Conservation (phyloP, 2,797 vertebrate genomes). For the Cossypha niveicapilla region DNA sequence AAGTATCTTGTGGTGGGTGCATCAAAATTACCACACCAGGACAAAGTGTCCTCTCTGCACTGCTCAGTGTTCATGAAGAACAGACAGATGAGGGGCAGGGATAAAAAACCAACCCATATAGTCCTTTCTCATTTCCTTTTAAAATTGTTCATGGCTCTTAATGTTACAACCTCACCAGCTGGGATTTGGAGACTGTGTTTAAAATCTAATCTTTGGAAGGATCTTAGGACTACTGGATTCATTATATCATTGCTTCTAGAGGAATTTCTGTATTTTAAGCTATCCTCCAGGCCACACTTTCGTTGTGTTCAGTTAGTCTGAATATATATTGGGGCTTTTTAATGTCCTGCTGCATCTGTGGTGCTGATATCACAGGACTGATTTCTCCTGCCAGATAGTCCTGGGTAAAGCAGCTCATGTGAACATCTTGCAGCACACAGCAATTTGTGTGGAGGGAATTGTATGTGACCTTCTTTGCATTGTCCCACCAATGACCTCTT, state of each 20-base stretch:
- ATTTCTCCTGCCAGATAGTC: background rate
- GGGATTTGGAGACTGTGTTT: background rate
- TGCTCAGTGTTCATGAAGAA: background rate
- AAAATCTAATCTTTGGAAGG: background rate
- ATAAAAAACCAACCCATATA: background rate
- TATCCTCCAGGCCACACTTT: background rate
- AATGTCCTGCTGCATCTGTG: background rate
- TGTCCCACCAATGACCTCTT: constrained; percentile 64
- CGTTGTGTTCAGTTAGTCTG: background rate
- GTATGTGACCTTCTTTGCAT: background rate
- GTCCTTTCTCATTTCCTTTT: background rate
- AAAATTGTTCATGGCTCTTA: background rate
- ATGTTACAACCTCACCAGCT: background rate
- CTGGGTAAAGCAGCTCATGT: background rate
- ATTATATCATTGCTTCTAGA: background rate
- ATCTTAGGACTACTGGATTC: background rate
- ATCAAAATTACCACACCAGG: background rate
- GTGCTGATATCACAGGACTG: background rate
- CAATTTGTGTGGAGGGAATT: background rate
- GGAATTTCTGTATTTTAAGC: background rate
- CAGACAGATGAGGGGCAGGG: background rate
- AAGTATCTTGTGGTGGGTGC: background rate
- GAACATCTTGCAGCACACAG: background rate
- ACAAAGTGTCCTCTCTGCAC: background rate
- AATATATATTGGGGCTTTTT: background rate